Evolutionary conservation across 92 coral and sea anemone species (phyloP).

Genomic region (Zoanthus solanderi): DNA sequence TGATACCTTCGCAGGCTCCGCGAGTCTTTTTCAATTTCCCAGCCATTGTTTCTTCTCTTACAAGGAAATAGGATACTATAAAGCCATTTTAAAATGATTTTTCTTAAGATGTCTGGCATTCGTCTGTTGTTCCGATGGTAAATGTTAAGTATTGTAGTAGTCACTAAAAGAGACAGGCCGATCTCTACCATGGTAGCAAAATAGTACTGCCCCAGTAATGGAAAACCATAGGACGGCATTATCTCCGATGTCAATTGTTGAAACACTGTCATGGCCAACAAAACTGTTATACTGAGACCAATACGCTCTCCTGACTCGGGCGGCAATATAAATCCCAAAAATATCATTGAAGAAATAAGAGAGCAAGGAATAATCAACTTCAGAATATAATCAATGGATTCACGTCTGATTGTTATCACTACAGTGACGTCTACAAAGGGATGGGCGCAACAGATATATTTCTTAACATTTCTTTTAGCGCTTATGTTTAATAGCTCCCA

Average conservation of each 20-base stretch:
- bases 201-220: conserved; percentile 70
- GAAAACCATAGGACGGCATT: conserved; percentile 72
- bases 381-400: conserved; percentile 67
- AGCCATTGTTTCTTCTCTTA: conserved; percentile 24
- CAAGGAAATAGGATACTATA: conserved; percentile 51
- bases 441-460: conserved; percentile 58
- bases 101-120: conserved; percentile 69
- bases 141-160: conserved; percentile 67
- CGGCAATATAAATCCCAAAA: conserved; percentile 68
- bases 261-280: conserved; percentile 72
- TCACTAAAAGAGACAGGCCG: conserved; percentile 61
- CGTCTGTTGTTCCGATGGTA: conserved; percentile 70
- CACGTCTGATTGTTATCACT: conserved; percentile 52
- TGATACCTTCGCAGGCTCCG: not conserved
- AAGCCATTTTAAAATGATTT: conserved; percentile 60
- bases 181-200: conserved; percentile 72
- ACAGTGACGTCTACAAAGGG: conserved; percentile 65
- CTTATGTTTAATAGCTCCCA: conserved; percentile 60
- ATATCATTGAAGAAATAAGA: conserved; percentile 74
- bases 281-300: conserved; percentile 68
- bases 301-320: conserved; percentile 77
- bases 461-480: conserved; percentile 48
- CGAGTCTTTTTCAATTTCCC: not conserved
- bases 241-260: conserved; percentile 72
- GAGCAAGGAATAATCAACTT: conserved; percentile 73